Conservation (phyloP, 2,113 vertebrate genomes). For the Illadopsis cleaveri region DNA sequence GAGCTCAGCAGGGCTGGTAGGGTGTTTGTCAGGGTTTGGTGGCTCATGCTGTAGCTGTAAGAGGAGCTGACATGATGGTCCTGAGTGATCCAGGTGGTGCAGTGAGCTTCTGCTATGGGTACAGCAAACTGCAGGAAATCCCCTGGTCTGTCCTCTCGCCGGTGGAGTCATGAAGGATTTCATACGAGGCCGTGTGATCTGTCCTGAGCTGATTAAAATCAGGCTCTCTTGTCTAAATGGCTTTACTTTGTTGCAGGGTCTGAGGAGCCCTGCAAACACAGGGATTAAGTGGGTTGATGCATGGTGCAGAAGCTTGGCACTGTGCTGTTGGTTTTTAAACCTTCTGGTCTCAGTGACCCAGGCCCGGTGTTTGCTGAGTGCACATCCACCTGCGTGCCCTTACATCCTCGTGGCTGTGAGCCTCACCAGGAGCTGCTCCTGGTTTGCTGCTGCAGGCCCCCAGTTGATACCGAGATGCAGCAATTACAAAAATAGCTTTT, state of each 20-base stretch:
- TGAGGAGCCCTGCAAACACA: neutral
- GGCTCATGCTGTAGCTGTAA: neutral
- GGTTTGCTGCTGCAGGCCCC: neutral
- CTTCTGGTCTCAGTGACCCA: rapidly evolving
- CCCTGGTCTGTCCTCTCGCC: neutral
- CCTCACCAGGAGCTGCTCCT: neutral
- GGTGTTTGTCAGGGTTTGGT: neutral
- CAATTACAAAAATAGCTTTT: neutral
- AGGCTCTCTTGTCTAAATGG: neutral
- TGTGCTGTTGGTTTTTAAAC: rapidly evolving
- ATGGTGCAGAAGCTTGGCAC: neutral
- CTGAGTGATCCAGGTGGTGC: neutral
- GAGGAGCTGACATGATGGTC: neutral
- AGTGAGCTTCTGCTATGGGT: neutral
- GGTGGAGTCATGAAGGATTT: rapidly evolving
- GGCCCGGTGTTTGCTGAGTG: rapidly evolving
- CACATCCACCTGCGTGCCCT: rapidly evolving
- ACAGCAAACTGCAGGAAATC: neutral
- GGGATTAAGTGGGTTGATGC: neutral
- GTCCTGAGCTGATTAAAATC: neutral
- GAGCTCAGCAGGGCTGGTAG: neutral
- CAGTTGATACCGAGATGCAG: neutral
- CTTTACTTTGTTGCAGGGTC: neutral
- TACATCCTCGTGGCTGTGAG: rapidly evolving
- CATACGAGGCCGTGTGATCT: rapidly evolving